Conservation (phyloP, 1,140 invertebrate species). For the Andricus grossulariae region DNA sequence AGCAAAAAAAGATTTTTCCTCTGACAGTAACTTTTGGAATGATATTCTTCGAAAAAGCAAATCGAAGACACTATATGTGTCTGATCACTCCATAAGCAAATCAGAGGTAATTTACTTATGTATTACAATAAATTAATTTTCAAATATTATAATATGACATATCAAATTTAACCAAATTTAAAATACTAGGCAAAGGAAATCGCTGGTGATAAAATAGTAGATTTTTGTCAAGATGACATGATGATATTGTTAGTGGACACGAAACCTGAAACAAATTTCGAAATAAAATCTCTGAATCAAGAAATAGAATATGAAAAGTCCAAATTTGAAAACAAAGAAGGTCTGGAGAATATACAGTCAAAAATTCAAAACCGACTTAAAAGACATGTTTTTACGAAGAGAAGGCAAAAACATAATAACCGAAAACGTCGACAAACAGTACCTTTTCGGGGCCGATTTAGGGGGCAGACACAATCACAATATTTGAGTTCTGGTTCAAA, state of each 20-base stretch:
- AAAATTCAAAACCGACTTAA: not conserved
- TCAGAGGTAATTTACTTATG: slow-evolving; percentile 56
- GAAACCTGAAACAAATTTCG: slow-evolving; percentile 35
- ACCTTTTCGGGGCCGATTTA: slow-evolving; percentile 64
- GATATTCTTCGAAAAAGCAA: slow-evolving; percentile 38
- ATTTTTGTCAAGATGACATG: slow-evolving; percentile 62
- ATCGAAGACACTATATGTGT: slow-evolving; percentile 54
- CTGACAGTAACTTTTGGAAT: slow-evolving; percentile 34
- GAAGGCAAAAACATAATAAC: not conserved
- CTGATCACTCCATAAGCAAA: slow-evolving; percentile 54
- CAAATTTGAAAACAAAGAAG: not conserved
- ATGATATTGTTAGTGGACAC: slow-evolving; percentile 57
- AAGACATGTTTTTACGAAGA: not conserved
- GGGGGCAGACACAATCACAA: slow-evolving; percentile 89
- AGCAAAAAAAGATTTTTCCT: slow-evolving; percentile 36
- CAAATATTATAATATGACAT: not conserved
- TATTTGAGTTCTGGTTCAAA: slow-evolving; percentile 81
- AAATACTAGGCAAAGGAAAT: slow-evolving; percentile 62
- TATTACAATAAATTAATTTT: not conserved
- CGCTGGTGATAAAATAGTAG: slow-evolving; percentile 62
- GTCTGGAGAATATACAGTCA: not conserved
- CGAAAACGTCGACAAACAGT: slow-evolving; percentile 42
- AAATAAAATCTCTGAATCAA: not conserved
- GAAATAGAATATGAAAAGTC: not conserved
- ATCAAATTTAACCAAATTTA: slow-evolving; percentile 11